These are phyloP conservation scores for Calliopsis andreniformis DNA, from an alignment of 1,140 invertebrate species.

Conservation along the genomic window DNA sequence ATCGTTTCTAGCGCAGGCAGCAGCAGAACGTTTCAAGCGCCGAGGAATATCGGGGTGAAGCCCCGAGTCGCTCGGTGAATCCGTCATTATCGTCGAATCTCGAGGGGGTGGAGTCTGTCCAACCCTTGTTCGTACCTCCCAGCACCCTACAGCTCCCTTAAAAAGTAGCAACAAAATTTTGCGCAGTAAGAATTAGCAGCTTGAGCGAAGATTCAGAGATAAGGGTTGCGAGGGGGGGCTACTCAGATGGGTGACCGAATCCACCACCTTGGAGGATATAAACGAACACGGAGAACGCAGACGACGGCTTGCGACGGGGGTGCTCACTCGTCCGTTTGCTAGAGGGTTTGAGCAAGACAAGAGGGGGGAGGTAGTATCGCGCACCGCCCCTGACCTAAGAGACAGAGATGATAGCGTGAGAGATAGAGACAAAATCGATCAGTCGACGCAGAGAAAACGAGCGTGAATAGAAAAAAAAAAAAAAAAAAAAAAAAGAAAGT, in stretches of 20 bases:
- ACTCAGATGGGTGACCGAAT: neutral
- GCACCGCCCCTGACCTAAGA: constrained; percentile 52
- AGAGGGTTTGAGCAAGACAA: neutral
- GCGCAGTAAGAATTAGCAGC: too few species aligned
- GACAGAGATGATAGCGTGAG: constrained; percentile 57
- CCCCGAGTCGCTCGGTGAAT: neutral
- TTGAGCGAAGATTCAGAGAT: too few species aligned
- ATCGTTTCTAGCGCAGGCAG: neutral
- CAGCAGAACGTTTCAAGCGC: neutral
- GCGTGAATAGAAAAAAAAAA: too few species aligned
- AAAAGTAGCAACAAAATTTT: too few species aligned
- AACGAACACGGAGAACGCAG: constrained; percentile 30
- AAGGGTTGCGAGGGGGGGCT: neutral
- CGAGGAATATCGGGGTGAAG: constrained; percentile 6
- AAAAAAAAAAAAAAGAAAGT: constrained; percentile 24
- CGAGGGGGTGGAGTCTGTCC: constrained; percentile 1
- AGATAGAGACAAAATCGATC: constrained; percentile 55
- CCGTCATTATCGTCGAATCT: neutral
- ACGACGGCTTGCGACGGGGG: constrained; percentile 49
- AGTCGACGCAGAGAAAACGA: constrained; percentile 19
- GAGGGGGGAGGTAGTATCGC: constrained; percentile 7
- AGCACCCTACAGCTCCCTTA: too few species aligned
- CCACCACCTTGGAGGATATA: neutral
- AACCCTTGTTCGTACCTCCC: neutral
- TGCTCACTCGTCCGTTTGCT: constrained; percentile 16